These are phyloP conservation scores for Zoanthus gigantus DNA, from an alignment of 92 coral and sea anemone species.

Conservation along the genomic window DNA sequence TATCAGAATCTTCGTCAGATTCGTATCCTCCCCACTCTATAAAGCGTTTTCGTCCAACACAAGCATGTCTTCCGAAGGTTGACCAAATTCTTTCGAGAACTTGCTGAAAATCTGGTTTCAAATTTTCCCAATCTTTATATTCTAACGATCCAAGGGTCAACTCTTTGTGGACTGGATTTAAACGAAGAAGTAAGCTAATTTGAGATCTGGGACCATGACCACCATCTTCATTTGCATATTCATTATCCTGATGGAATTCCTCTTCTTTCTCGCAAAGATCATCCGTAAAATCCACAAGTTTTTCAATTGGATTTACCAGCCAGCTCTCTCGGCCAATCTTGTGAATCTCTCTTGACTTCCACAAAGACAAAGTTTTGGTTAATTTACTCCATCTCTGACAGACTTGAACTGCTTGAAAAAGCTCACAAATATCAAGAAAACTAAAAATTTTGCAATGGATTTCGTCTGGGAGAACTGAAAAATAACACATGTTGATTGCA, in stretches of 20 bases:
- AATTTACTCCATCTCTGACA: constrained; percentile 63
- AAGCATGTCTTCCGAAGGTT: constrained; percentile 41
- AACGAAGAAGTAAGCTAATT: constrained; percentile 13
- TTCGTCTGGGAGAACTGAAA: background rate
- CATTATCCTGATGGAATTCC: background rate
- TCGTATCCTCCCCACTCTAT: constrained; percentile 34
- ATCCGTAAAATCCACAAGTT: background rate
- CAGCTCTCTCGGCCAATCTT: constrained; percentile 68
- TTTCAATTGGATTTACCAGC: constrained; percentile 53
- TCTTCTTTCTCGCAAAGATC: constrained; percentile 1
- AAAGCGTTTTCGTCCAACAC: constrained; percentile 22
- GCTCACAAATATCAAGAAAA: background rate
- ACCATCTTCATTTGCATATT: background rate
- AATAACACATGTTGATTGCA: background rate
- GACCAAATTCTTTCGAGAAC: constrained; percentile 19
- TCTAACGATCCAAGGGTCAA: background rate
- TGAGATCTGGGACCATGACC: constrained; percentile 38
- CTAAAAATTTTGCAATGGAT: background rate
- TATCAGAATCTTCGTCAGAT: constrained; percentile 23
- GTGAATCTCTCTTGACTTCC: constrained; percentile 43
- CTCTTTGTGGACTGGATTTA: constrained; percentile 6
- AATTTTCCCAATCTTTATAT: background rate
- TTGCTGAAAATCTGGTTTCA: constrained; percentile 2
- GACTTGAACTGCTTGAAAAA: constrained; percentile 23
- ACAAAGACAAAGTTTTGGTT: constrained; percentile 44